phyloP scores from a whole-genome alignment of 2,113 vertebrate species.

The Orthonyx spaldingii region DNA sequence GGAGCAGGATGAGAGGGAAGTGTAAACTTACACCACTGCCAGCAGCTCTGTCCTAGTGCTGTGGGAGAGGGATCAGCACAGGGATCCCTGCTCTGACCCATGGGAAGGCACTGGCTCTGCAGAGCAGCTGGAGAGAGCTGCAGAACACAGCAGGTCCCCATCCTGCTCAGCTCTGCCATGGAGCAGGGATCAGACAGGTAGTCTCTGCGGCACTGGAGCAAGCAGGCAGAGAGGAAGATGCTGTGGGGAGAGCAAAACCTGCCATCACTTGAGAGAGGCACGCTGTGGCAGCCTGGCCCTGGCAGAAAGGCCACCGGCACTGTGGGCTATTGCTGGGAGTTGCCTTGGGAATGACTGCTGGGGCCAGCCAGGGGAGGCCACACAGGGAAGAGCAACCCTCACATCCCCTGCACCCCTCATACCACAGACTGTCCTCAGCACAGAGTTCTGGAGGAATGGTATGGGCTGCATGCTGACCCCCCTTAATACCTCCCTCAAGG shows the following conservation, averaged over 20 bases:
- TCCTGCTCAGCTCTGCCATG: not conserved
- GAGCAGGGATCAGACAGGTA: not conserved
- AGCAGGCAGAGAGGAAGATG: not conserved
- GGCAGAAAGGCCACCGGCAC: not conserved
- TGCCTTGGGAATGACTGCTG: not conserved
- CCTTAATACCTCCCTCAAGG: not conserved
- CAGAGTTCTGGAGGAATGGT: not conserved
- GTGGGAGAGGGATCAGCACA: not conserved
- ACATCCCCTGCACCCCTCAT: not conserved
- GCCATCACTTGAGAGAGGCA: not conserved
- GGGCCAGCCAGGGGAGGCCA: not conserved
- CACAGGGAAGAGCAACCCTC: not conserved
- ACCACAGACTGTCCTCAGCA: not conserved
- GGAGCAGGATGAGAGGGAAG: not conserved
- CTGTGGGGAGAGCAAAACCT: not conserved
- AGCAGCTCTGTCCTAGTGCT: not conserved
- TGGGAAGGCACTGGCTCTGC: not conserved
- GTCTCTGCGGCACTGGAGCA: not conserved
- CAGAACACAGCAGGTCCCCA: not conserved
- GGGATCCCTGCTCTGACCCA: not conserved
- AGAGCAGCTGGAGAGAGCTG: not conserved
- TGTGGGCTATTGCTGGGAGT: rapidly evolving
- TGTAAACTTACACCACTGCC: rapidly evolving
- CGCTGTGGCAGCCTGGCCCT: not conserved
- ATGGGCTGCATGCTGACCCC: not conserved